Percentiles rank a stretch among this genome's conserved stretches.
phyloP scores from a whole-genome alignment of 2,113 vertebrate genomes.

The Burhinus bistriatus region DNA sequence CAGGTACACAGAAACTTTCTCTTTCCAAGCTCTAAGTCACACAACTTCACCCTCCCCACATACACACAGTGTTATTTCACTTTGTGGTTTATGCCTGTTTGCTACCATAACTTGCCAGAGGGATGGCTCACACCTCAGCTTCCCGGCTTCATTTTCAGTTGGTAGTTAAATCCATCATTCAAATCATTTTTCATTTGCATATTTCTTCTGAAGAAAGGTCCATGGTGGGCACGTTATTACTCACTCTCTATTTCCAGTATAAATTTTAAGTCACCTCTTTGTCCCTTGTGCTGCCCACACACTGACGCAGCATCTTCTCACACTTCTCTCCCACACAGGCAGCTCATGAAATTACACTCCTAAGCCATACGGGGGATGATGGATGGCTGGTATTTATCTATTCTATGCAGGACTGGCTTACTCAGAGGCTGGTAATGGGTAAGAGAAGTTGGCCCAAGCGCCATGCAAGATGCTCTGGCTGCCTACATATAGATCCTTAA shows the following conservation, averaged over 20 bases:
- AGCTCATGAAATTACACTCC: slow-evolving; percentile 51
- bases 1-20: neutral
- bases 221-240: slow-evolving; percentile 8
- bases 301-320: slow-evolving; percentile 62
- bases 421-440: neutral
- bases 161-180: neutral
- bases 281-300: slow-evolving; percentile 48
- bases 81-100: neutral
- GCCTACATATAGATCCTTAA: neutral
- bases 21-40: neutral
- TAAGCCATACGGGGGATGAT: neutral
- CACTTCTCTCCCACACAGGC: slow-evolving; percentile 59
- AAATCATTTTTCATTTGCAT: neutral
- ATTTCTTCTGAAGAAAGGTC: slow-evolving; percentile 34
- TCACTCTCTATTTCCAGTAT: slow-evolving; percentile 52
- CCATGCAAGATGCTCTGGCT: neutral
- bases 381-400: slow-evolving; percentile 52
- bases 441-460: neutral
- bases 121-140: slow-evolving; percentile 12
- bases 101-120: neutral
- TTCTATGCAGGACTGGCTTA: neutral
- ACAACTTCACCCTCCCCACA: neutral
- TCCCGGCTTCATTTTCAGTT: neutral
- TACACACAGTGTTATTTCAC: neutral
- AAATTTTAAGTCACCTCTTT: slow-evolving; percentile 53